Evolutionary conservation across 2,888 invertebrate species (phyloP), one percentile per base, ranked within the genome.

Genomic region (Tinea pellionella): DNA sequence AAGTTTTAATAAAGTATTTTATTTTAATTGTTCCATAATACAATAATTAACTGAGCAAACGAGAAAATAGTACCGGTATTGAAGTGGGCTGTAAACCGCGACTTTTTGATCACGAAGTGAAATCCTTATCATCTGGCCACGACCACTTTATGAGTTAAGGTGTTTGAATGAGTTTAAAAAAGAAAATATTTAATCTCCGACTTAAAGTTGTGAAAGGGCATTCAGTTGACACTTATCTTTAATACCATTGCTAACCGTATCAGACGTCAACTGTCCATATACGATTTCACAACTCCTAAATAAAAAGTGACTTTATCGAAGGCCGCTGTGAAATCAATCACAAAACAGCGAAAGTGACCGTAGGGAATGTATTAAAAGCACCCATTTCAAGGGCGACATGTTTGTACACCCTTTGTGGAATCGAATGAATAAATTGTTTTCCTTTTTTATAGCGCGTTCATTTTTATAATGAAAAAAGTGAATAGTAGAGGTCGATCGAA

Each of bases 281-380:
- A 67, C 55, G 67, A 68, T 73, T 73, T 67, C 70, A 69, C 66
- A 72, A 72, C 60, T 65, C 65, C 66, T 68, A 65, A 65, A 65
- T 64, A 63, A 70, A 72, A 70, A 68, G 66, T 63, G 65, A 67
- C 65, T 65, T 61, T 61, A 61, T 57, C 63, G 70, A 72, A 73
- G 73, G 74, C 70, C 72, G 64, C 63, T 62, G 64, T 59, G 30
- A 32, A 51, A 61, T 62, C 63, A 63, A 62, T 63, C 64, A 61
- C 61, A 63, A 42, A 53, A 18, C 24, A 53, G 24, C 53, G 53
- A 53, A 53, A 53, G 53, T 53, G 24, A 53, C 18, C 53, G 9
- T 18, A 19, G 6, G 24, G 53, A 24, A 53, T 19, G 18, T 12
- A 6, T 53, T 24, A 53, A 53, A 19, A 13, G 12, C 6, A 29